phyloP scores from a whole-genome alignment of 2,888 invertebrate species.

The Oscheius sp. region DNA sequence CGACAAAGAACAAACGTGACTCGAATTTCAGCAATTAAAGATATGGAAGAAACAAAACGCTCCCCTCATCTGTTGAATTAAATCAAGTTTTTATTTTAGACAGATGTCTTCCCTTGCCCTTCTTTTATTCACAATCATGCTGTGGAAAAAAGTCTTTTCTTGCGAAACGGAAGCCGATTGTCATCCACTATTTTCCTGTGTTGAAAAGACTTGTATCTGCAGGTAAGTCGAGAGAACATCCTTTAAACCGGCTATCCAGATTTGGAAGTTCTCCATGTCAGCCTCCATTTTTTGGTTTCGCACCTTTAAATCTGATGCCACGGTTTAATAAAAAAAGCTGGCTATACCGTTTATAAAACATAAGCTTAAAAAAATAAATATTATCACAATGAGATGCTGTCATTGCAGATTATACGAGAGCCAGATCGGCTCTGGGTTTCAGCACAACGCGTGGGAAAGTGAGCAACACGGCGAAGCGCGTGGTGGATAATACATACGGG shows the following conservation, averaged over 20 bases:
- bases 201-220: constrained; percentile 21
- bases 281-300: constrained; percentile 32
- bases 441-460: constrained; percentile 27
- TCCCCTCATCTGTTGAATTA: not conserved
- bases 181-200: constrained; percentile 23
- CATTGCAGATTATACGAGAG: not conserved
- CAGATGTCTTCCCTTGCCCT: too few species aligned
- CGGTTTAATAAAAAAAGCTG: constrained; percentile 19
- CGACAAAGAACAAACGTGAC: not conserved
- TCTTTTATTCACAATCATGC: too few species aligned
- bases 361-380: not conserved
- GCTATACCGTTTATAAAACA: not conserved
- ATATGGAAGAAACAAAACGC: not conserved
- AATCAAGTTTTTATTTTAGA: too few species aligned
- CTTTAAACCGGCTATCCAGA: constrained; percentile 3
- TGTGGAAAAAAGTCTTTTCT: too few species aligned
- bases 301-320: constrained; percentile 29
- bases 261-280: constrained; percentile 28
- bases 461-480: constrained; percentile 24
- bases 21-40: not conserved
- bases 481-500: not conserved
- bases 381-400: constrained; percentile 16
- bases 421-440: constrained; percentile 3
- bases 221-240: not conserved
- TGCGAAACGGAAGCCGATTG: constrained; percentile 24